Conservation (phyloP, 2,113 vertebrate species). For the Zosterops borbonicus region DNA sequence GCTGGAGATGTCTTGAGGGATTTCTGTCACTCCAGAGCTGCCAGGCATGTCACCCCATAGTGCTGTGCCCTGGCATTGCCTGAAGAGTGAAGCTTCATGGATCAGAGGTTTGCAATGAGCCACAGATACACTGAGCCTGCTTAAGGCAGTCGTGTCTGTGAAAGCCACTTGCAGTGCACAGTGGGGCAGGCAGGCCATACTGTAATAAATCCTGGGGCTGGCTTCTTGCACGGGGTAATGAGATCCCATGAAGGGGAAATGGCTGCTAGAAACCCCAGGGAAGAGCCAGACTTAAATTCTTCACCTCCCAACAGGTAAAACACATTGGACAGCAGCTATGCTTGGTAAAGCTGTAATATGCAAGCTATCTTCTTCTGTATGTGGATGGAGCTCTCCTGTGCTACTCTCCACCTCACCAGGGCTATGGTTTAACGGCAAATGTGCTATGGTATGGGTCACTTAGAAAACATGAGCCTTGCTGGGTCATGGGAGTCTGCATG, state of each 20-base stretch:
- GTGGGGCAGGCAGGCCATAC: not conserved
- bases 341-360: not conserved
- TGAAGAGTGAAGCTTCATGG: not conserved
- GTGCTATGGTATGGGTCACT: rapidly evolving
- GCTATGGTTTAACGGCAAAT: not conserved
- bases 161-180: not conserved
- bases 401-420: not conserved
- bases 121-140: not conserved
- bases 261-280: not conserved
- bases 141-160: not conserved
- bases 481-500: too few species aligned
- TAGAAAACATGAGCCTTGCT: not conserved
- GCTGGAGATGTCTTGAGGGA: not conserved
- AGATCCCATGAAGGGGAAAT: not conserved
- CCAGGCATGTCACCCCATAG: not conserved
- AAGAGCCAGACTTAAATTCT: not conserved
- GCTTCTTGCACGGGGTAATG: not conserved
- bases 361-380: not conserved
- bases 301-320: not conserved
- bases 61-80: not conserved
- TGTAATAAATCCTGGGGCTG: not conserved
- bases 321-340: not conserved
- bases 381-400: not conserved
- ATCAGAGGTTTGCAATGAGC: not conserved
- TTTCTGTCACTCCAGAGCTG: not conserved